These are phyloP conservation scores for Serripes groenlandicus DNA, from an alignment of 2,888 invertebrate genomes.

Conservation along the genomic window DNA sequence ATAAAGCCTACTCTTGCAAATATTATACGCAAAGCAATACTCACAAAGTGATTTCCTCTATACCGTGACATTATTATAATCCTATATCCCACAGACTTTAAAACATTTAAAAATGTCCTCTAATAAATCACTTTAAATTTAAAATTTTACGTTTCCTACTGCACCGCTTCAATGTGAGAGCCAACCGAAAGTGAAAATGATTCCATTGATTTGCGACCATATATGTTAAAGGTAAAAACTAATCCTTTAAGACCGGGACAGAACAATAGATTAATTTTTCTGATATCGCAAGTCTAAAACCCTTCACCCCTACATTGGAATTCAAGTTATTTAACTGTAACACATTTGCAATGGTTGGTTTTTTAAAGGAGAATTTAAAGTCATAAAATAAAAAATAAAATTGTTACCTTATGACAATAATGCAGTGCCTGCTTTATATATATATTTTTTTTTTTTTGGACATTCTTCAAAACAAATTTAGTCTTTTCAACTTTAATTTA, in stretches of 20 bases:
- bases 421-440: no score
- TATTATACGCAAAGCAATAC: no score
- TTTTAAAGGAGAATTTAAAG: no score
- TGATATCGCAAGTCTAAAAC: background rate
- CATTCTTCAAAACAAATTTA: no score
- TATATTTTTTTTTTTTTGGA: no score
- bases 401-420: no score
- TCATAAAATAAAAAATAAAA: no score
- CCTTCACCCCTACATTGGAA: background rate
- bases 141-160: background rate
- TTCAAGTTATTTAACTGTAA: no score
- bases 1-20: no score
- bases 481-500: no score
- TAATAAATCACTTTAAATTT: background rate
- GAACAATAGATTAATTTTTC: slow-evolving; percentile 23
- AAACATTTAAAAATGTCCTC: background rate
- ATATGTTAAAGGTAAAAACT: slow-evolving; percentile 9
- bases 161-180: no score
- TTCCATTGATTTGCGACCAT: background rate
- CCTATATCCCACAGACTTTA: background rate
- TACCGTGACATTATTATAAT: slow-evolving; percentile 51
- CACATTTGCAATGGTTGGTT: no score
- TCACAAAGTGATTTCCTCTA: slow-evolving; percentile 49
- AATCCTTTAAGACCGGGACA: slow-evolving; percentile 6
- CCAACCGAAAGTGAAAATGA: background rate